Conservation (phyloP, 1,140 invertebrate genomes). For the Drosophila micromelanica region DNA sequence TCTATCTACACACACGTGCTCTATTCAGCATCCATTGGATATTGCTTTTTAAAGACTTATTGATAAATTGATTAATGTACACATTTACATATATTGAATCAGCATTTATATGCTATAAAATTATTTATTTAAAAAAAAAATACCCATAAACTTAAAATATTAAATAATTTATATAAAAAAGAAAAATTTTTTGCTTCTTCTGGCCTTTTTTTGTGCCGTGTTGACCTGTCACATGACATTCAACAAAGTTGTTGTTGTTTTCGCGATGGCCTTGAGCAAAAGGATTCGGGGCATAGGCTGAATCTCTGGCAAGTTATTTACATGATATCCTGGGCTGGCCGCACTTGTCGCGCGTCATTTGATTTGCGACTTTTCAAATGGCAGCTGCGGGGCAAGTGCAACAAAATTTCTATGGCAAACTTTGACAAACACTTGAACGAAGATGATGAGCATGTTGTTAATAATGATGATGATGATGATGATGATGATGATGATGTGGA, state of each 20-base stretch:
- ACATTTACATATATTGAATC: too few species aligned
- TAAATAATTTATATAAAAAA: too few species aligned
- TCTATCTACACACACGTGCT: background rate
- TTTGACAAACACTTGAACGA: conserved; percentile 76
- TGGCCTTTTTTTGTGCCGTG: too few species aligned
- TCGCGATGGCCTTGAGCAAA: background rate
- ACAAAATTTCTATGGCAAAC: conserved; percentile 65
- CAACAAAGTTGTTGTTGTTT: background rate
- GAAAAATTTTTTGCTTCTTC: too few species aligned
- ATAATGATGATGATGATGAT: conserved; percentile 7
- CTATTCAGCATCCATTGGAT: conserved; percentile 32
- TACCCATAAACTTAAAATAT: too few species aligned
- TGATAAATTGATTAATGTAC: too few species aligned
- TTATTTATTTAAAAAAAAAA: too few species aligned
- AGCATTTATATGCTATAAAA: too few species aligned
- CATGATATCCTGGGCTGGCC: conserved; percentile 64
- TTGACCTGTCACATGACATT: conserved; percentile 3
- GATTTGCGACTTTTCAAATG: conserved; percentile 71
- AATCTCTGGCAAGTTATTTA: conserved; percentile 18
- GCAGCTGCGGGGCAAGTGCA: conserved; percentile 39
- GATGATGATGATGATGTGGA: conserved; percentile 19
- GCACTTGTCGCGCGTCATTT: conserved; percentile 75
- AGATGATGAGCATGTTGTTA: conserved; percentile 27
- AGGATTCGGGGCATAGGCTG: background rate
- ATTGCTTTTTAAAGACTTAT: conserved; percentile 31